A percentile compares a stretch with the other conserved stretches of the same genome.
phyloP scores from a whole-genome alignment of 2,113 vertebrate species.

The Phalacrocorax pelagicus region DNA sequence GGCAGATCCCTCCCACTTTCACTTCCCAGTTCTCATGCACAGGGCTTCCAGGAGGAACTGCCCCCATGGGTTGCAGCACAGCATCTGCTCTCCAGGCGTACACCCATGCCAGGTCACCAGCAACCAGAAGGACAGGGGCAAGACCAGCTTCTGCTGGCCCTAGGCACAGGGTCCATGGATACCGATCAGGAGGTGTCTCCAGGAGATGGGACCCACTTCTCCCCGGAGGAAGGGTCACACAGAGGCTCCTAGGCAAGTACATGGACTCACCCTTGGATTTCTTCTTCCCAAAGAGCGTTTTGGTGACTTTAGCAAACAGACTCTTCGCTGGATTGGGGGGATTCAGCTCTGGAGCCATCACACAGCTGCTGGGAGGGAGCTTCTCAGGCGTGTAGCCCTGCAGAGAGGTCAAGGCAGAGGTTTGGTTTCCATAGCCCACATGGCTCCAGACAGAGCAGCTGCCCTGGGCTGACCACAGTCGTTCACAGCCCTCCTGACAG shows the following conservation, averaged over 20 bases:
- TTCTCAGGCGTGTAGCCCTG: slow-evolving; percentile 93
- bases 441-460: slow-evolving; percentile 10
- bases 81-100: slow-evolving; percentile 1
- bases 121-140: not conserved
- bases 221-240: not conserved
- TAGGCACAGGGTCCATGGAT: not conserved
- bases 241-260: not conserved
- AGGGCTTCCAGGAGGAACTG: slow-evolving; percentile 41
- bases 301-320: slow-evolving; percentile 94
- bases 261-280: slow-evolving; percentile 84
- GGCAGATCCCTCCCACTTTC: slow-evolving; percentile 34
- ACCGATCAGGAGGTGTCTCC: not conserved
- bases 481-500: slow-evolving; percentile 31
- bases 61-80: not conserved
- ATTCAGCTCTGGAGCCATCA: slow-evolving; percentile 90
- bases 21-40: slow-evolving; percentile 57
- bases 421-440: not conserved
- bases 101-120: not conserved
- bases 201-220: not conserved
- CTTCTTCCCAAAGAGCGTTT: slow-evolving; percentile 92
- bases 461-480: not conserved
- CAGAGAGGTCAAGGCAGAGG: slow-evolving; percentile 3
- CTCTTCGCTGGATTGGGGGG: slow-evolving; percentile 91
- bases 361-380: slow-evolving; percentile 91
- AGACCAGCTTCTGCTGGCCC: not conserved